These are phyloP conservation scores for Scolanthus callimorphus DNA, from an alignment of 92 coral and sea anemone species.

Conservation along the genomic window DNA sequence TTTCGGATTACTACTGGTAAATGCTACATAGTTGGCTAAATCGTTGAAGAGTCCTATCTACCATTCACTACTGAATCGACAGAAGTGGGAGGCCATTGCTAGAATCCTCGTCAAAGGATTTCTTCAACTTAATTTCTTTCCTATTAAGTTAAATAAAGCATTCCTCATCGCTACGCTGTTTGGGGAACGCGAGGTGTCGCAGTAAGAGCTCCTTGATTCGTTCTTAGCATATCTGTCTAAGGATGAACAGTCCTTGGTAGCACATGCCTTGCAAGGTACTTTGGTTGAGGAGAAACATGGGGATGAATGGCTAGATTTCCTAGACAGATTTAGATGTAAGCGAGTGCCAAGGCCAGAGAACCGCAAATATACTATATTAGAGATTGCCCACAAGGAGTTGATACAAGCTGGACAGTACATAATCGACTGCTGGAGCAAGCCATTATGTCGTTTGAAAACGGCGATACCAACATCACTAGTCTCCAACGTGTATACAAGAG, in stretches of 20 bases:
- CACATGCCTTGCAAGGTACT: not conserved
- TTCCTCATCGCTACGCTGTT: too few species aligned
- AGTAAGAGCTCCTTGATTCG: too few species aligned
- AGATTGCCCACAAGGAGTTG: conserved; percentile 46
- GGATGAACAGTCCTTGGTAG: too few species aligned
- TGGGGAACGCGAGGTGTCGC: too few species aligned
- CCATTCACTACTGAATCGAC: conserved; percentile 31
- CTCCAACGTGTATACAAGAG: conserved; percentile 28
- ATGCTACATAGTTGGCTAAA: conserved; percentile 14
- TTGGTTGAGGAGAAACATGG: too few species aligned
- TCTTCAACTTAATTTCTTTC: too few species aligned
- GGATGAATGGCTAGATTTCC: conserved; percentile 46
- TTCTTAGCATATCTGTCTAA: too few species aligned
- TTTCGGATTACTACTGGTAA: conserved; percentile 12
- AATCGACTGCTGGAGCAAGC: conserved; percentile 48
- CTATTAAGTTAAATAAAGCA: too few species aligned
- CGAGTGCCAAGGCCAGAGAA: conserved; percentile 17
- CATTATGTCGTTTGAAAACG: conserved; percentile 23
- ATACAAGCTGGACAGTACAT: conserved; percentile 58
- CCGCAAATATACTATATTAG: conserved; percentile 12
- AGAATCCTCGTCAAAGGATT: too few species aligned
- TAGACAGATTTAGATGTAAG: conserved; percentile 48
- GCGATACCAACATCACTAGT: conserved; percentile 30
- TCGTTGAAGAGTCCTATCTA: conserved; percentile 33
- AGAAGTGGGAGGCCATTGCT: too few species aligned